Evolutionary conservation across 1,140 invertebrate species (phyloP), one percentile per base, ranked within the genome.

Genomic region (Bursaphelenchus mucronatus): DNA sequence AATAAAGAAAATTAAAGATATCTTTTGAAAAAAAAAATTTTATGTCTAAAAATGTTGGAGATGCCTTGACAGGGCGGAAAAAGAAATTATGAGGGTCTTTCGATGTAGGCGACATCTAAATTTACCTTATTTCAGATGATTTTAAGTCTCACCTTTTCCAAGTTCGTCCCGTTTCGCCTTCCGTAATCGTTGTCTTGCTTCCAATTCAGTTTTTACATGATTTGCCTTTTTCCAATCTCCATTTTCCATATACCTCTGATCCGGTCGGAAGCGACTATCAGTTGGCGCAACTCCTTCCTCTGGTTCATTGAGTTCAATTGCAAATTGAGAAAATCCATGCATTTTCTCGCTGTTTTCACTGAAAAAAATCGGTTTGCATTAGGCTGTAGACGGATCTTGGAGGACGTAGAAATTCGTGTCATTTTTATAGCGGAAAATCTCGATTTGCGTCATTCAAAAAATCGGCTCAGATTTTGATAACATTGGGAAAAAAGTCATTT

Each of bases 241-340:
- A 63, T 93, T 87, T 83, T 99, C 95, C 94, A 99, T 97, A 52
- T 95, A 86, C 50, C 92, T 87, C 83, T 97, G 94, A 86, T 97
- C 94, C 50, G 94, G 93, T 64, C 94, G 86, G 21, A 87, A 82
- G n/a, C 95, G 87, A 15, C 89, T 89, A 85, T 99, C 95, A 0
- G 94, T 97, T 11, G 94, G 94, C 41, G 93, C 91, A 21, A 97
- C 87, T 49, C 87, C 43, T 17, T n/a, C 13, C 8, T 45, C 89
- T 8, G 86, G 85, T 83, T 98, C 94, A 82, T 99, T 99, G 49
- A 99, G 83, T 84, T 97, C 91, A 80, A 91, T 89, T 15, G 95
- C 92, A 71, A 98, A 85, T 81, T 89, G 82, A 11, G 93, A 96
- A 82, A 97, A 97, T 82, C 90, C 89, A 83, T 98, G 97, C 83